Conservation (phyloP, 2,113 vertebrate genomes). For the Gallinago undulata region DNA sequence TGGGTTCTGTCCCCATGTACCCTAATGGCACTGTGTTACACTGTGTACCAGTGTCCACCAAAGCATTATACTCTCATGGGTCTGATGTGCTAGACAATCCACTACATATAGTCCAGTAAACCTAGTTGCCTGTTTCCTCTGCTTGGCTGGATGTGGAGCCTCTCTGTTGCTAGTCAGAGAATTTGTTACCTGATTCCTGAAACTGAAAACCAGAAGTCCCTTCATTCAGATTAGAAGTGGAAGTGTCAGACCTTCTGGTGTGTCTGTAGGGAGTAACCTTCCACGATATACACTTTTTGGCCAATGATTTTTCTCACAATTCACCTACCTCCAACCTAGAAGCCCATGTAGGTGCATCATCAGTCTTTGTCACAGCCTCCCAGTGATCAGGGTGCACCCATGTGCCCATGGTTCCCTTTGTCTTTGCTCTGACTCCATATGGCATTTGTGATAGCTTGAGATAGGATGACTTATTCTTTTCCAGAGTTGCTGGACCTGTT, state of each 20-base stretch:
- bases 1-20: background rate
- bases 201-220: background rate
- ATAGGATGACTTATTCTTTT: background rate
- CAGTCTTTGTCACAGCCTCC: background rate
- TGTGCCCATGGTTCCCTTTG: accelerated
- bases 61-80: background rate
- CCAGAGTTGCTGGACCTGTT: background rate
- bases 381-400: background rate
- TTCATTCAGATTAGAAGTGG: background rate
- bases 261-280: background rate
- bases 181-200: background rate
- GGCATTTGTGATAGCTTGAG: background rate
- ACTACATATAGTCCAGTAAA: background rate
- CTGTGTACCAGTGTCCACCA: background rate
- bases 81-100: background rate
- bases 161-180: background rate
- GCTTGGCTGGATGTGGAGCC: background rate
- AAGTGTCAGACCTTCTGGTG: background rate
- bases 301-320: background rate
- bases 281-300: background rate
- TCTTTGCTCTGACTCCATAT: background rate
- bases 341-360: background rate
- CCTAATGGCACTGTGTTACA: background rate
- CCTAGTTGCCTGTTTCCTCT: background rate
- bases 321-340: background rate